Base-by-base conservation (phyloP, 2,888 invertebrate species). In the Lucinisca nassula region DNA sequence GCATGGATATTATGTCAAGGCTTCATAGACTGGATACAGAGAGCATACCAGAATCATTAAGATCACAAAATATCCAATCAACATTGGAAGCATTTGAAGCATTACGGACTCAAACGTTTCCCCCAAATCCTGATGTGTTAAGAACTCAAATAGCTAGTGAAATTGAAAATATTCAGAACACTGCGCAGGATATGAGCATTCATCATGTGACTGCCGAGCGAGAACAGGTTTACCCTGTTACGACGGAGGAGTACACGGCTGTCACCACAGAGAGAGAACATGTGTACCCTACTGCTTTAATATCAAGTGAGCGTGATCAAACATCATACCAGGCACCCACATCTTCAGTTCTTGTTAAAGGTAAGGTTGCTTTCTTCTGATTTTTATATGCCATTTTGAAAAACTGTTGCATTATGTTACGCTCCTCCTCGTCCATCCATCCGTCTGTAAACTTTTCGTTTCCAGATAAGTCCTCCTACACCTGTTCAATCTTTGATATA, bases 161-260 rank as follows among this genome's bases (percentile, higher is more conserved):
- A 72, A 85, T 87, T 35, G 90, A 85, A 17, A 55, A 75, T n/a
- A 82, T 90, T 45, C 90, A 90, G 51, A 90, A 84, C 49, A 90
- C 87, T 17, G 90, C 90, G 24, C 90, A 90, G 24, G 90, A 90
- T 67, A 90, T 90, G 90, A 90, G 90, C 79, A 84, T 90, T 32
- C 90, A 90, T 73, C 90, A 90, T 76, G 82, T 74, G 6, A 40
- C 76, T 27, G 58, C 77, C 24, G 90, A 90, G 6, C 55, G 90
- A 38, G 90, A 90, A 45, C 49, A 85, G 35, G 85, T 87, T 6
- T 87, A 85, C 37, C 72, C 85, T 27, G 83, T 83, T 6, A 55
- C 87, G 1, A 67, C 67, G 30, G 67, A 67, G 35, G 67, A 67
- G 35, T 67, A 67, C 21, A 67, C 67, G 8, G 67, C 67, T 32